A percentile compares a stretch with the other conserved stretches of the same genome.
Evolutionary conservation across 2,888 invertebrate genomes (phyloP).

Genomic region (Sisyra nigra): DNA sequence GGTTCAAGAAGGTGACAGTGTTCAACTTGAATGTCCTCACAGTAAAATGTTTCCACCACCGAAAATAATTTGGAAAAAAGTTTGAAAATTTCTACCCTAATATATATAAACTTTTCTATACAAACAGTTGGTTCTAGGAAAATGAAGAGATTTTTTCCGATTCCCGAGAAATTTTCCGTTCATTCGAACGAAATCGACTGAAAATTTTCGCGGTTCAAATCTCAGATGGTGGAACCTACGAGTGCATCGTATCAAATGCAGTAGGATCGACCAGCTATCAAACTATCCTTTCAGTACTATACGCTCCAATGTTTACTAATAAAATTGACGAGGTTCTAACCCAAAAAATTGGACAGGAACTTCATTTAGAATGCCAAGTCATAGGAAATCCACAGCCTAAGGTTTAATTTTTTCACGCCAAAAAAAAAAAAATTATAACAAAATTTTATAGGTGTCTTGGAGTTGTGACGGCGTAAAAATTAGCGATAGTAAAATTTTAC

Average conservation of each 20-base stretch:
- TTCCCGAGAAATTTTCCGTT: too few species aligned
- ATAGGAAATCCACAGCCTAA: conserved; percentile 30
- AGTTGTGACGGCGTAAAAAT: not conserved
- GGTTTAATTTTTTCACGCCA: conserved; percentile 14
- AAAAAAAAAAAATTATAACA: not conserved
- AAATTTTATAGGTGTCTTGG: conserved; percentile 1
- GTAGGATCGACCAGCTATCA: conserved; percentile 25
- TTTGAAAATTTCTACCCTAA: conserved; percentile 7
- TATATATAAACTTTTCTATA: too few species aligned
- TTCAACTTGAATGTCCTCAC: conserved; percentile 18
- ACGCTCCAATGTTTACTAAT: conserved; percentile 10
- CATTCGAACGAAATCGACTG: too few species aligned
- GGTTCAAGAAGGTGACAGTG: conserved; percentile 15
- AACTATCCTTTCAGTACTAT: conserved; percentile 7
- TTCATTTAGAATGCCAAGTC: conserved; percentile 30
- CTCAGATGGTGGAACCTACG: conserved; percentile 33
- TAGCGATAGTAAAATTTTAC: not conserved
- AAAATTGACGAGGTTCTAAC: not conserved
- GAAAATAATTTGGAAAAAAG: conserved; percentile 17
- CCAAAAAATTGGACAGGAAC: conserved; percentile 22
- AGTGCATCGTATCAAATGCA: conserved; percentile 40
- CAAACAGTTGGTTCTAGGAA: too few species aligned
- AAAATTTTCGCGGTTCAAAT: too few species aligned
- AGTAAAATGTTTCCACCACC: conserved; percentile 15
- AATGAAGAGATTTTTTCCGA: too few species aligned